Percentiles rank a stretch among this genome's conserved stretches.
These are phyloP conservation scores for Glaucopsyche alexis DNA, from an alignment of 2,888 invertebrate genomes.

Conservation along the genomic window DNA sequence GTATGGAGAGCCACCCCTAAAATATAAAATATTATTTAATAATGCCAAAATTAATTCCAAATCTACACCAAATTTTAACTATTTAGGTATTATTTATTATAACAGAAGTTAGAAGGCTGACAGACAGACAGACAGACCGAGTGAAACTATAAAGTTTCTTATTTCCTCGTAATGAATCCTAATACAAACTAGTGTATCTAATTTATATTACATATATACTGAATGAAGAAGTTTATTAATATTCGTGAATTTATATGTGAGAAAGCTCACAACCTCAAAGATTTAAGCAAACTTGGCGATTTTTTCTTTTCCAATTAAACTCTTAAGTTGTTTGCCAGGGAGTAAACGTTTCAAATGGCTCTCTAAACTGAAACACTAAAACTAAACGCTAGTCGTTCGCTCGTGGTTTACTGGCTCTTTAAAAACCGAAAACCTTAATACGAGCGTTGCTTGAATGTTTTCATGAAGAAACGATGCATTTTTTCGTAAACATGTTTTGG, in stretches of 20 bases:
- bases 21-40: too few species aligned
- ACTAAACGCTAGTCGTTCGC: constrained; percentile 26
- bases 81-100: too few species aligned
- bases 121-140: too few species aligned
- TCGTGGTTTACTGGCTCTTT: constrained; percentile 28
- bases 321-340: neutral
- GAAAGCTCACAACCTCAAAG: neutral
- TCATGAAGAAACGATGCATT: neutral
- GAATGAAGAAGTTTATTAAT: too few species aligned
- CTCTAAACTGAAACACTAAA: constrained; percentile 28
- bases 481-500: neutral
- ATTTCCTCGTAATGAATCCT: too few species aligned
- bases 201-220: too few species aligned
- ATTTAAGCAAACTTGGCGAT: neutral
- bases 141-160: too few species aligned
- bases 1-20: too few species aligned
- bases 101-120: too few species aligned
- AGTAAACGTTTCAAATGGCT: constrained; percentile 7
- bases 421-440: constrained; percentile 17
- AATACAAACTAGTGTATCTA: too few species aligned
- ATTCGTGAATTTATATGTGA: neutral
- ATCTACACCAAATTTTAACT: too few species aligned
- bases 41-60: too few species aligned
- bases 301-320: constrained; percentile 17
- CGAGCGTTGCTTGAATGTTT: constrained; percentile 1